These are phyloP conservation scores for Chamaetylas fuelleborni DNA, from an alignment of 2,113 vertebrate genomes.

Conservation along the genomic window DNA sequence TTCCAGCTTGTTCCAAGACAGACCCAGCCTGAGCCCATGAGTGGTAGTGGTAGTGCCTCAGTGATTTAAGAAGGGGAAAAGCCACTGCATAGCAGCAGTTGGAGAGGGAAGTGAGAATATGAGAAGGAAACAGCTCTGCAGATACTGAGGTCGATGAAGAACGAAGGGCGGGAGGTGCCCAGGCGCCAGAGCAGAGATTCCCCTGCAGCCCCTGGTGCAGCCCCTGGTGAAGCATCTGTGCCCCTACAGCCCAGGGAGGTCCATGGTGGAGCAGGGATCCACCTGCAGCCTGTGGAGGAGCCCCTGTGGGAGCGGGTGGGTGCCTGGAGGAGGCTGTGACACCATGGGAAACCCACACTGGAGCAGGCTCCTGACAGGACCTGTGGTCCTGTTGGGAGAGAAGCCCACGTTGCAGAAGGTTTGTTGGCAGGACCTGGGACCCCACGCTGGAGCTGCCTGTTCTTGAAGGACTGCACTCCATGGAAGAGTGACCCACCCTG, in stretches of 20 bases:
- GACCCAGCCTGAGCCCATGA: not conserved
- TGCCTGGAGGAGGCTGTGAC: not conserved
- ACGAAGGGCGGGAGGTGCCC: accelerated
- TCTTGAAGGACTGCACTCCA: not conserved
- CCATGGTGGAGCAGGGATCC: not conserved
- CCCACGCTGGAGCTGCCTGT: accelerated
- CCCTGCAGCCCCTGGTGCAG: not conserved
- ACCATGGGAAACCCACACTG: not conserved
- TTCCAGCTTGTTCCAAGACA: not conserved
- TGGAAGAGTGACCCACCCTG: not conserved
- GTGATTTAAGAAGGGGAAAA: not conserved
- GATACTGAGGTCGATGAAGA: not conserved
- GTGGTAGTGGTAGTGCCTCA: accelerated
- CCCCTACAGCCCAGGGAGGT: not conserved
- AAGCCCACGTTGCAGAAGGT: accelerated
- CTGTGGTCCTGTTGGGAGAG: not conserved
- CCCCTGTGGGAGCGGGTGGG: not conserved
- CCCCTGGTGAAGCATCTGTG: no score
- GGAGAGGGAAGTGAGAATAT: not conserved
- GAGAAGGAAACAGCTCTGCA: not conserved
- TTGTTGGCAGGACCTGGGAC: not conserved
- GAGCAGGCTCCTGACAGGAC: not conserved
- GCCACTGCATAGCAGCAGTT: not conserved
- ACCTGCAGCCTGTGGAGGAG: not conserved
- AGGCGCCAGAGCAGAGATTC: accelerated